Base-by-base conservation (phyloP, 1,140 invertebrate genomes). In the Leptoteleia sp. region DNA sequence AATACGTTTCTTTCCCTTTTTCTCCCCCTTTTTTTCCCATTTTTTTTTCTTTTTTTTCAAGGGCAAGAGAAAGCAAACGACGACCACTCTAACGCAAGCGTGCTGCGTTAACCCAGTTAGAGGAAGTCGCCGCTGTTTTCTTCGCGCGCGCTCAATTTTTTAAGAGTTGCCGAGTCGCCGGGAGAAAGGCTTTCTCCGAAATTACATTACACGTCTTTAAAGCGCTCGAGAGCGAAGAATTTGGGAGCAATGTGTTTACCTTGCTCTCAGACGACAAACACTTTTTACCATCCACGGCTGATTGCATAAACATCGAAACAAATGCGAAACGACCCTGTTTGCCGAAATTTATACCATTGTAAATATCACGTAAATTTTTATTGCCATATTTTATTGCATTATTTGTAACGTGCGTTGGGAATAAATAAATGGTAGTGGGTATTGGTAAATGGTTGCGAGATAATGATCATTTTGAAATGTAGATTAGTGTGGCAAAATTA, bases 51-150 rank as follows among this genome's bases (percentile, higher is more conserved):
- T n/a, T n/a, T n/a, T n/a, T n/a, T 80, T 79, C 81, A 83, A 84
- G 82, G 82, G 71, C 81, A 82, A 54, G 64, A 80, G 81, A 82
- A 82, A 82, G 71, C 54, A 45, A 64, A 12, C 22, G n/a, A 8
- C 50, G 76, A 48, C 38, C 35, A 50, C 22, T 31, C 3, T 9
- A 47, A 15, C 15, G 59, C 57, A 72, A 57, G 57, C 62, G 45
- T 38, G 64, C 15, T 13, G 61, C 19, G 31, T 65, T 84, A 84
- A 83, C 82, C 81, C 47, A 82, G 77, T 84, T 83, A 80, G 50
- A 81, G 31, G 15, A 12, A 9, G 3, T 22, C 40, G 33, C 29
- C 9, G 54, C 13, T 48, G 11, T 57, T 11, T 22, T 40, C 38
- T 12, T 50, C 16, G 11, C 3, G 4, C 16, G 13, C 11, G 11